Conservation (phyloP, 1,140 invertebrate genomes). For the Protaetia brevitarsis region DNA sequence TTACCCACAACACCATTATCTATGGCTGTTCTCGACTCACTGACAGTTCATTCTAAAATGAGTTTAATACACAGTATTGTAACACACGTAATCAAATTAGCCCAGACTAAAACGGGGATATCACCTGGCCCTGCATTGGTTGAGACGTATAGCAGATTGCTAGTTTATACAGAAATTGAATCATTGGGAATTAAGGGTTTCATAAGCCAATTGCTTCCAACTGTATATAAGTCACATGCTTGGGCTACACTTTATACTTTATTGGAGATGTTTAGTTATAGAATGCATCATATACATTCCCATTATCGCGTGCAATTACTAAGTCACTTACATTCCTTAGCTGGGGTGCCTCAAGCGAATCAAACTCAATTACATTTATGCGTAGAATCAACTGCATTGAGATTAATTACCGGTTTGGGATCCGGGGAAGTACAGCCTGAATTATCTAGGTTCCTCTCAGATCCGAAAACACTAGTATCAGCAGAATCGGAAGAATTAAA, state of each 20-base stretch:
- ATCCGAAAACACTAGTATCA: constrained; percentile 85
- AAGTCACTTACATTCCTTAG: constrained; percentile 83
- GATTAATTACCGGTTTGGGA: constrained; percentile 86
- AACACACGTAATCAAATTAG: constrained; percentile 82
- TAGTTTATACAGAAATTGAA: constrained; percentile 97
- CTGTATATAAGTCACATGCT: constrained; percentile 87
- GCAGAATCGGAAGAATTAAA: constrained; percentile 94
- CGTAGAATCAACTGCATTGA: constrained; percentile 89
- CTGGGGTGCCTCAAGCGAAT: constrained; percentile 87
- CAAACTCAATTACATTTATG: constrained; percentile 93
- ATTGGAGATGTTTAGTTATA: constrained; percentile 94
- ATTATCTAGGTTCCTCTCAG: constrained; percentile 80
- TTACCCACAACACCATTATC: constrained; percentile 80
- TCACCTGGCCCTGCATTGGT: constrained; percentile 85
- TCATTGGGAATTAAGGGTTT: constrained; percentile 96
- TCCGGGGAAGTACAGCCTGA: constrained; percentile 90
- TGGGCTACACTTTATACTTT: constrained; percentile 94
- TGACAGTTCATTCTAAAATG: constrained; percentile 97
- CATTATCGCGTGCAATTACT: constrained; percentile 91
- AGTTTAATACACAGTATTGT: constrained; percentile 94
- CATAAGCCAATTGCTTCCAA: constrained; percentile 85
- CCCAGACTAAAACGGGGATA: constrained; percentile 79
- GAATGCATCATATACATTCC: constrained; percentile 93
- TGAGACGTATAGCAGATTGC: constrained; percentile 89
- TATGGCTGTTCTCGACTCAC: constrained; percentile 86